Evolutionary conservation across 1,140 invertebrate genomes (phyloP), one percentile per base, ranked within the genome.

Genomic region (Probaryconus sp.): DNA sequence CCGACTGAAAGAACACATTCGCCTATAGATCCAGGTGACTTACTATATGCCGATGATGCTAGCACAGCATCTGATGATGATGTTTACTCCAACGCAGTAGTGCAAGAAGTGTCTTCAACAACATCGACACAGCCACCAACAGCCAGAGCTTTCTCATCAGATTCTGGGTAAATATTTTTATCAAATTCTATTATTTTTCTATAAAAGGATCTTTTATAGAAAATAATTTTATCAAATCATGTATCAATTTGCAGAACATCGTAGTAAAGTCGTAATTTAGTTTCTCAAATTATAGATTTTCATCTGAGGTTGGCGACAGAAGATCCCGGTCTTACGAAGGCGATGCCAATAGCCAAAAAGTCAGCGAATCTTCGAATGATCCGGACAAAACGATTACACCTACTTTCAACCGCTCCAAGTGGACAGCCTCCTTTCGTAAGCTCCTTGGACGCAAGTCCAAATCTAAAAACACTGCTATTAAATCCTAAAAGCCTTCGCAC

Each of bases 371-470:
- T 1, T 80, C 74, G 5, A 79, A 73, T 26, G 79, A 78, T 11
- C 53, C 48, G 2, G 64, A 69, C 4, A 56, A 50, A 35, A 48
- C 40, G 24, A 77, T 37, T 47, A 14, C 13, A 5, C 47, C 76
- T 7, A 72, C 80, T 4, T 80, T 88, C 24, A 83, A 65, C 10
- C 84, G 88, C 1, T 87, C 89, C 5, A 84, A 81, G 55, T 90
- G 89, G 89, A 90, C 89, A 1, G 87, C 89, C 0, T 90, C 89
- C 0, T 90, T 90, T 56, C 83, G 89, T 2, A 89, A 87, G 64
- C 79, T 90, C 1, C 87, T 90, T 2, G 85, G 86, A 16, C 84
- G 88, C 7, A 89, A 88, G 24, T 87, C 87, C 28, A 85, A 82
- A 53, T 13, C 73, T 1, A 72, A 73, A 64, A 18, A 56, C 21